These are phyloP conservation scores for Synanthedon andrenaeformis DNA, from an alignment of 2,888 invertebrate species.

Conservation along the genomic window DNA sequence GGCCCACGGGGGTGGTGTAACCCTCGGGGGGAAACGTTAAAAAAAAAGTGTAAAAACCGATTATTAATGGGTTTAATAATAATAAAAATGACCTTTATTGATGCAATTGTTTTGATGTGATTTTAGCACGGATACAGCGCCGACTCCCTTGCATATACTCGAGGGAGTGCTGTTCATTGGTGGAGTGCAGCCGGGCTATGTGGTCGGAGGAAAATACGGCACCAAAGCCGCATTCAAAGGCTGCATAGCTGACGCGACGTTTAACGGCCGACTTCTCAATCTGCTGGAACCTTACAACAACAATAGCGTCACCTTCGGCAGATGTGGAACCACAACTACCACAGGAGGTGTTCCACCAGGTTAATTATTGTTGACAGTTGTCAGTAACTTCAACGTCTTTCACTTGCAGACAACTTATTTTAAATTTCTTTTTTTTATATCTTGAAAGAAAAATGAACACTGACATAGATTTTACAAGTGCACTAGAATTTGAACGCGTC, in stretches of 20 bases:
- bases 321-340: conserved; percentile 38
- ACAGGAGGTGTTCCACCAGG: conserved; percentile 48
- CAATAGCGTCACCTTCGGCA: conserved; percentile 37
- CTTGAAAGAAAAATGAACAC: conserved; percentile 6
- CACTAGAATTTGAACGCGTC: too few relatives aligned
- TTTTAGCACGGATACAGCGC: conserved; percentile 63
- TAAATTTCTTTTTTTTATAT: neutral
- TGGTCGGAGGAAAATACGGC: conserved; percentile 67
- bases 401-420: too few relatives aligned
- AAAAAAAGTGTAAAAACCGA: too few relatives aligned
- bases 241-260: conserved; percentile 92
- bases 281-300: conserved; percentile 43
- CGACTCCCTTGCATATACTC: conserved; percentile 72
- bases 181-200: conserved; percentile 77
- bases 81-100: too few relatives aligned
- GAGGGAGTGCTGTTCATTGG: conserved; percentile 86
- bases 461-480: conserved; percentile 1
- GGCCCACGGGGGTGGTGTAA: too few relatives aligned
- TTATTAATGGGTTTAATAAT: too few relatives aligned
- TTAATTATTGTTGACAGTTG: conserved; percentile 8
- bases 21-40: too few relatives aligned
- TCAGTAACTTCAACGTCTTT: too few relatives aligned
- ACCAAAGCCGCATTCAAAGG: conserved; percentile 80
- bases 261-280: conserved; percentile 77
- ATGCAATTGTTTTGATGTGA: neutral